Evolutionary conservation across 2,888 invertebrate species (phyloP), one percentile per base, ranked within the genome.

Genomic region (Frankliniella intonsa): DNA sequence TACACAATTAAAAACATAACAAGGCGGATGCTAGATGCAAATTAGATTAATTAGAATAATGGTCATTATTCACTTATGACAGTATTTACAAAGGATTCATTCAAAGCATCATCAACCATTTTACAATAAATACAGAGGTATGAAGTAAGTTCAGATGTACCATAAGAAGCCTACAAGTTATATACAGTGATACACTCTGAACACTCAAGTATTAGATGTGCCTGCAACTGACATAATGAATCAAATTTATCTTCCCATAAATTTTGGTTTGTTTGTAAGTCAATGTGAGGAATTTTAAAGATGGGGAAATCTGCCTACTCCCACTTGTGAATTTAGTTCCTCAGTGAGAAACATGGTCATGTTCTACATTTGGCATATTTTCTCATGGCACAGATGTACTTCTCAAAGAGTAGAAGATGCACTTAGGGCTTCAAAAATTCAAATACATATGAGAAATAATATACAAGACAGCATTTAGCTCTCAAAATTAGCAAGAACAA

Each of bases 61-160:
- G 14, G 62, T 19, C 22, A 25, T 76, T 22, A 25, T 76, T 76
- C 9, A 10, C 3, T 12, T 25, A 76, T 76, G 22, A 76, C 69
- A 76, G 11, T 76, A 76, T 76, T 76, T 76, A 76, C 69, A 76
- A 25, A 76, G 22, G 25, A 76, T 17, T 62, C 62, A 62, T 17
- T 62, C 17, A 62, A 17, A 25, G 22, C 69, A 76, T 25, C 12
- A 76, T 22, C 25, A 25, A 76, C 25, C 22, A 76, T 76, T 76
- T 22, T 76, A 76, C 69, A 76, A 76, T 76, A 76, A 76, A 76
- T 76, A 76, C 69, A 76, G 22, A 69, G 69, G 22, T 76, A 76
- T 76, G 69, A 76, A 76, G 25, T 76, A 76, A 76, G 22, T 76
- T 22, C 69, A 76, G 69, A 76, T 22, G 69, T 25, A 25, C 25